Conservation (phyloP, 2,888 invertebrate genomes). For the Limulus polyphemus region DNA sequence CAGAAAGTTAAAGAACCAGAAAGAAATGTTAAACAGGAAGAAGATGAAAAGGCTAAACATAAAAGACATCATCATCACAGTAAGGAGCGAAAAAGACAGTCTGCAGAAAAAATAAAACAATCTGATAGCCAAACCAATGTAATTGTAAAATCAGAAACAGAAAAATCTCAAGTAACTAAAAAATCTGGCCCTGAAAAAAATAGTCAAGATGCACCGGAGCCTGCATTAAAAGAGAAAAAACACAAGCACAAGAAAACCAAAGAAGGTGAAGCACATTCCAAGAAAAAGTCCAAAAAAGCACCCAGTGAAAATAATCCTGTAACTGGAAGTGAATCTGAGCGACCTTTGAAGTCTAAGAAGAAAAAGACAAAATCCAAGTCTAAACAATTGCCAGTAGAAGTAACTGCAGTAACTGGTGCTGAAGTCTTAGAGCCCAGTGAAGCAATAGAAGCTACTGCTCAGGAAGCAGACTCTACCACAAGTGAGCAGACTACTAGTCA, state of each 20-base stretch:
- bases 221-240: constrained; percentile 31
- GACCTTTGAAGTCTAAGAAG: background rate
- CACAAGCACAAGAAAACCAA: constrained; percentile 21
- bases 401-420: too few relatives aligned
- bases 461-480: too few relatives aligned
- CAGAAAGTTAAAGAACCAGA: too few relatives aligned
- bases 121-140: background rate
- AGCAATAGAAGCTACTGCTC: too few relatives aligned
- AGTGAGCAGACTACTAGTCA: too few relatives aligned
- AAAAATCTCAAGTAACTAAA: background rate
- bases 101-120: too few relatives aligned
- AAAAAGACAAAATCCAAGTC: background rate
- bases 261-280: constrained; percentile 22
- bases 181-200: constrained; percentile 11
- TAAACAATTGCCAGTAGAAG: too few relatives aligned
- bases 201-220: constrained; percentile 31
- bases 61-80: too few relatives aligned
- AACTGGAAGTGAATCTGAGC: constrained; percentile 16
- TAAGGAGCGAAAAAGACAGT: too few relatives aligned
- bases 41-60: too few relatives aligned
- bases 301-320: constrained; percentile 7
- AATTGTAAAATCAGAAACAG: background rate
- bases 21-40: too few relatives aligned
- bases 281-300: constrained; percentile 15
- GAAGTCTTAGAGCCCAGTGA: too few relatives aligned